Evolutionary conservation across 2,113 vertebrate species (phyloP), one percentile per base, ranked within the genome.

Genomic region (Saguinus imperator): DNA sequence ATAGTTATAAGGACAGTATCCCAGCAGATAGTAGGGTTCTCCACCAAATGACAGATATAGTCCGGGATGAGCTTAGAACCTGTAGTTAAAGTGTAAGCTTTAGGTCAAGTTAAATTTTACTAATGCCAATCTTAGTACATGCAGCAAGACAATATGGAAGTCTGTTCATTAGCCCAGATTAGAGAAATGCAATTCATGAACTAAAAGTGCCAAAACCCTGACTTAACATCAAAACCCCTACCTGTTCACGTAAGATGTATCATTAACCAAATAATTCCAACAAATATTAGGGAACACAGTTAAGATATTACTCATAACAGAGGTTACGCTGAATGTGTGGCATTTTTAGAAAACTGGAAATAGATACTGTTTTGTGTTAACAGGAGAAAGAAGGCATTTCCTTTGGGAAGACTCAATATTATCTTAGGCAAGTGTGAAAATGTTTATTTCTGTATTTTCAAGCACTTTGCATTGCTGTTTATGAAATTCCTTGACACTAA

Each of bases 71-170:
- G 2, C 84, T 88, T 70, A 89, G 70, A 87, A 80, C 27, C 6
- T 37, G 45, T 27, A 79, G 29, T 76, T 89, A 94, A 95, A 91
- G 9, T 58, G 8, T 4, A 86, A 83, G 27, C 58, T 87, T 94
- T 57, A 96, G 57, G 27, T 89, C 75, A 94, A 77, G 48, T 82
- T 87, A 91, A 87, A 80, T 80, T 61, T 61, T 23, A 57, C 40
- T 76, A 77, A 89, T 57, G 32, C 48, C 94, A 76, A 82, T 87
- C 50, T 97, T 85, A 84, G 80, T n/a, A 84, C 27, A 90, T 6
- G 23, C 4, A 55, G 43, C 11, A 86, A 96, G 83, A 86, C 4
- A 81, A 55, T 25, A 10, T 32, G 14, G 12, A 64, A 52, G 1
- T 35, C 23, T 87, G 73, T 35, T 91, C 70, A 58, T 25, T 94